phyloP scores from a whole-genome alignment of 2,888 invertebrate genomes.

The Platynereis dumerilii region DNA sequence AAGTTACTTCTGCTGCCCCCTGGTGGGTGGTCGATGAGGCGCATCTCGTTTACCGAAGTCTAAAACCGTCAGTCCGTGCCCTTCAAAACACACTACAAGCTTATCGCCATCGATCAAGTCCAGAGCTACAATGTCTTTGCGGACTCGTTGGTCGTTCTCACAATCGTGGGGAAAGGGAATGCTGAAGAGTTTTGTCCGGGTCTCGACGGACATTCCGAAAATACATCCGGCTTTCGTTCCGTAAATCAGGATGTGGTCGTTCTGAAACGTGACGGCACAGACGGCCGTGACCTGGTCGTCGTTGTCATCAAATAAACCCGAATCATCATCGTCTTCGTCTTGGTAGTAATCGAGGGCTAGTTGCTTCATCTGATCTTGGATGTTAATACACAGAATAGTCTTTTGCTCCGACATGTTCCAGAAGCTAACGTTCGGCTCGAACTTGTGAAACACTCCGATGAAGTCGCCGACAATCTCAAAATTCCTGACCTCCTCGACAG shows the following conservation, averaged over 20 bases:
- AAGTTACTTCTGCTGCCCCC: slow-evolving; percentile 25
- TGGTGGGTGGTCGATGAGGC: slow-evolving; percentile 34
- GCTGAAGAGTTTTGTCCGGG: slow-evolving; percentile 35
- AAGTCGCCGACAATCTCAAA: slow-evolving; percentile 35
- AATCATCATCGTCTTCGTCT: slow-evolving; percentile 34
- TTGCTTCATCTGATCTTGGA: slow-evolving; percentile 38
- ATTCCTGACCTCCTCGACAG: slow-evolving; percentile 38
- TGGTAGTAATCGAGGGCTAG: slow-evolving; percentile 33
- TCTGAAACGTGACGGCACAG: slow-evolving; percentile 26
- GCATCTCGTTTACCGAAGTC: slow-evolving; percentile 34
- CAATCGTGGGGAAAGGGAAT: slow-evolving; percentile 34
- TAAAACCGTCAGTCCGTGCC: slow-evolving; percentile 31
- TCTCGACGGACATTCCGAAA: slow-evolving; percentile 37
- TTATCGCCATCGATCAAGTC: slow-evolving; percentile 27
- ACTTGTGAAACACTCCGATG: slow-evolving; percentile 39
- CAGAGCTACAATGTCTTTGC: slow-evolving; percentile 23
- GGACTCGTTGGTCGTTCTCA: slow-evolving; percentile 6
- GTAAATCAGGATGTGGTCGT: slow-evolving; percentile 34
- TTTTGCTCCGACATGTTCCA: slow-evolving; percentile 40
- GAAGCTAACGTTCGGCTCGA: slow-evolving; percentile 38
- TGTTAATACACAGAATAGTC: slow-evolving; percentile 40
- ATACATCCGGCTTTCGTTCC: slow-evolving; percentile 37
- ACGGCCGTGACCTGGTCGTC: slow-evolving; percentile 38
- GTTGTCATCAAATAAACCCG: slow-evolving; percentile 31
- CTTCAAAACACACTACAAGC: slow-evolving; percentile 30